Percentiles rank a stretch among this genome's conserved stretches.
phyloP scores from a whole-genome alignment of 2,888 invertebrate genomes.

The Crematogaster levior region DNA sequence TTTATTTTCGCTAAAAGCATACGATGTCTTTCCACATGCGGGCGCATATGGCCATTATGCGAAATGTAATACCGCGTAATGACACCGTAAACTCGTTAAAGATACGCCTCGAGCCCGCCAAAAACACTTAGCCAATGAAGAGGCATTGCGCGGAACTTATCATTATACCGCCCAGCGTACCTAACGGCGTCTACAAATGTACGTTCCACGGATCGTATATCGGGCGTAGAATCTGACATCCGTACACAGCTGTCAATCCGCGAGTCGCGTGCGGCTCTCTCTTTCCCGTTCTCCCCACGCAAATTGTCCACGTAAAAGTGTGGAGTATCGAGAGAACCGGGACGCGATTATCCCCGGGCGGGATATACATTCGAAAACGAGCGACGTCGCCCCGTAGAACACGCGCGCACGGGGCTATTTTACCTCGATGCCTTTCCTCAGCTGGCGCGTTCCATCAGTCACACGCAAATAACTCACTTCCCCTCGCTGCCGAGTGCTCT shows the following conservation, averaged over 20 bases:
- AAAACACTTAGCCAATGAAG: slow-evolving; percentile 49
- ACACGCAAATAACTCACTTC: slow-evolving; percentile 85
- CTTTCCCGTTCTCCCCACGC: neutral
- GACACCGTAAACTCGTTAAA: slow-evolving; percentile 27
- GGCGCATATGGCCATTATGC: neutral
- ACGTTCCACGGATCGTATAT: slow-evolving; percentile 6
- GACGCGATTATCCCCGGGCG: slow-evolving; percentile 44
- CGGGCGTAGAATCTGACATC: slow-evolving; percentile 26
- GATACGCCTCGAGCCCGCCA: neutral
- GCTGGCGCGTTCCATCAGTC: slow-evolving; percentile 85
- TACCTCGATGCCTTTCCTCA: slow-evolving; percentile 81
- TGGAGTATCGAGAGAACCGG: neutral
- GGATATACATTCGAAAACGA: neutral
- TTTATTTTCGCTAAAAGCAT: slow-evolving; percentile 7
- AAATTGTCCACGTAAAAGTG: neutral
- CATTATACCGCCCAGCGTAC: slow-evolving; percentile 56
- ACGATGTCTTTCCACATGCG: neutral
- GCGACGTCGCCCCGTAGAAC: slow-evolving; percentile 47
- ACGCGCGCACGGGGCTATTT: slow-evolving; percentile 74
- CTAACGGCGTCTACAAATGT: neutral
- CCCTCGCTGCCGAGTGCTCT: slow-evolving; percentile 76
- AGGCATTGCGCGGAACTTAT: slow-evolving; percentile 35
- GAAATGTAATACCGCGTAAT: slow-evolving; percentile 31
- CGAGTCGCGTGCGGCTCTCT: slow-evolving; percentile 47
- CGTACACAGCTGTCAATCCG: slow-evolving; percentile 49